Percentiles rank a stretch among this genome's conserved stretches.
Evolutionary conservation across 2,888 invertebrate species (phyloP).

Genomic region (Entomobrya proxima): DNA sequence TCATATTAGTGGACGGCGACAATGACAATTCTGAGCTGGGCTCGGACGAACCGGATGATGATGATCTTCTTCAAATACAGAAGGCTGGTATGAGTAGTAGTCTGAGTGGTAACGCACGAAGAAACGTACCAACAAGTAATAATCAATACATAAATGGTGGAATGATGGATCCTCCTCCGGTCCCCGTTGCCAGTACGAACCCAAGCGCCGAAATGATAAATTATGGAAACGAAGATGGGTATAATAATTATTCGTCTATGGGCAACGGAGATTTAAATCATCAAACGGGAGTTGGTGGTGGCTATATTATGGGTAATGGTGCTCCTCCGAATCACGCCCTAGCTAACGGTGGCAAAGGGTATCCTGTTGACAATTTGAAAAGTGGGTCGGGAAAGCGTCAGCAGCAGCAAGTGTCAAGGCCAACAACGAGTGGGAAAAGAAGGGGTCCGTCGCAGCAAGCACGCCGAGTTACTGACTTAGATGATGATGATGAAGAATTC

Average conservation of each 20-base stretch:
- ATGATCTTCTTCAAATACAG: slow-evolving; percentile 61
- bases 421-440: slow-evolving; percentile 49
- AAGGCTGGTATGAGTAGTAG: slow-evolving; percentile 46
- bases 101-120: neutral
- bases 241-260: slow-evolving; percentile 17
- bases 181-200: slow-evolving; percentile 32
- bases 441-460: slow-evolving; percentile 46
- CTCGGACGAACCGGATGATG: slow-evolving; percentile 73
- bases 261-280: slow-evolving; percentile 43
- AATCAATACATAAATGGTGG: slow-evolving; percentile 41
- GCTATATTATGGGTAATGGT: slow-evolving; percentile 30
- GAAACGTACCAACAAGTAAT: slow-evolving; percentile 5
- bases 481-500: slow-evolving; percentile 52
- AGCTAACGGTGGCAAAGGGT: slow-evolving; percentile 60
- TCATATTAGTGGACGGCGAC: slow-evolving; percentile 73
- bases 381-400: slow-evolving; percentile 46
- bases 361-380: slow-evolving; percentile 58
- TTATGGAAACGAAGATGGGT: slow-evolving; percentile 44
- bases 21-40: slow-evolving; percentile 72
- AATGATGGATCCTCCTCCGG: slow-evolving; percentile 38
- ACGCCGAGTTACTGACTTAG: slow-evolving; percentile 32
- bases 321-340: slow-evolving; percentile 6
- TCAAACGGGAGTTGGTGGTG: neutral
- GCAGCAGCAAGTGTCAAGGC: slow-evolving; percentile 40
- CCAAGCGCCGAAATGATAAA: slow-evolving; percentile 57